Conservation (phyloP, 2,888 invertebrate species). For the Nymphalis urticae region DNA sequence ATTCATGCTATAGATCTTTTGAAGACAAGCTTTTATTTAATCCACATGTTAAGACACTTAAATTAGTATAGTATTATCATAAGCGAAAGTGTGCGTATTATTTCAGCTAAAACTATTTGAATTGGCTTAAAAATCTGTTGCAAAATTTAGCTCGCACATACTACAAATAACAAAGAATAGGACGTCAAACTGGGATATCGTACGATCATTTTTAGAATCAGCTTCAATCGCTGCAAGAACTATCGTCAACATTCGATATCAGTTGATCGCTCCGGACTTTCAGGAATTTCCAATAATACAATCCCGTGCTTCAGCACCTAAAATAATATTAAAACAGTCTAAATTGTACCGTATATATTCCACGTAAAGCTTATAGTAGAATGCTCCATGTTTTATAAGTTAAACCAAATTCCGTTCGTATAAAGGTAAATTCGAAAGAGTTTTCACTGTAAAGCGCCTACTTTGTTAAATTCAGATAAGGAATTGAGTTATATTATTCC, state of each 20-base stretch:
- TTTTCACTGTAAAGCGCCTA: constrained; percentile 47
- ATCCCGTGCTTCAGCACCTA: constrained; percentile 41
- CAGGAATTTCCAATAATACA: constrained; percentile 78
- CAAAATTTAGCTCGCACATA: too few species aligned
- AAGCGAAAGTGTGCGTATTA: too few species aligned
- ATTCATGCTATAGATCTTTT: too few species aligned
- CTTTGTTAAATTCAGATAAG: constrained; percentile 47
- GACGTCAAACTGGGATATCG: constrained; percentile 36
- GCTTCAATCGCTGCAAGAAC: constrained; percentile 69
- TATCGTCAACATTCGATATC: constrained; percentile 71
- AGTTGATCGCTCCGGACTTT: constrained; percentile 64
- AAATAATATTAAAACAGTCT: constrained; percentile 7
- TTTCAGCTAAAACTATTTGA: too few species aligned
- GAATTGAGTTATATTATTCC: constrained; percentile 62
- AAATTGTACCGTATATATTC: constrained; percentile 34
- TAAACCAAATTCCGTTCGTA: constrained; percentile 58
- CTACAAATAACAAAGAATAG: too few species aligned
- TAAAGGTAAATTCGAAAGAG: constrained; percentile 74
- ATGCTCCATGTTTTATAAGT: constrained; percentile 36
- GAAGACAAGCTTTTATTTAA: too few species aligned
- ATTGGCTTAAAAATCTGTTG: too few species aligned
- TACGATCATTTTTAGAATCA: constrained; percentile 60
- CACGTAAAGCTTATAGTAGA: constrained; percentile 44
- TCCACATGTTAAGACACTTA: too few species aligned
- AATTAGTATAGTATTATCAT: too few species aligned